Conservation (phyloP, 2,888 invertebrate species). For the Calameuta pallipes region DNA sequence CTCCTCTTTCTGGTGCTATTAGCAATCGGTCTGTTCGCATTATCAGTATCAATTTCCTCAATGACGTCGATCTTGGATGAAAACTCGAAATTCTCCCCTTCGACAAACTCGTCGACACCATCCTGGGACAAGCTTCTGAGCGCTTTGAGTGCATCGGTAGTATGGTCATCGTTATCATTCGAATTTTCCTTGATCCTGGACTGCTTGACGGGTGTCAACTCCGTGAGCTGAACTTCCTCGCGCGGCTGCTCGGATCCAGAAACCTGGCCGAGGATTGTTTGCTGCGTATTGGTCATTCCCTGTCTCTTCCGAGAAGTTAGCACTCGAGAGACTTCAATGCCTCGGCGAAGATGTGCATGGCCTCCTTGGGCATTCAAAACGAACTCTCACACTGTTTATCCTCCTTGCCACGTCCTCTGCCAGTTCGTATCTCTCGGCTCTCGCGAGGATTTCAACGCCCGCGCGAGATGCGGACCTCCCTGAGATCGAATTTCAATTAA, state of each 20-base stretch:
- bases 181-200: slow-evolving; percentile 48
- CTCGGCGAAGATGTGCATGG: slow-evolving; percentile 12
- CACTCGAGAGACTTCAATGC: slow-evolving; percentile 45
- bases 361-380: not conserved
- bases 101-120: slow-evolving; percentile 36
- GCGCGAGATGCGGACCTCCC: not conserved
- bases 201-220: slow-evolving; percentile 58
- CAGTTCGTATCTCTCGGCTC: not conserved
- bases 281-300: slow-evolving; percentile 45
- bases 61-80: not conserved
- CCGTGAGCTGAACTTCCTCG: slow-evolving; percentile 57
- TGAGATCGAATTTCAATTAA: not conserved
- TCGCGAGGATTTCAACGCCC: not conserved
- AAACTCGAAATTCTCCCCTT: not conserved
- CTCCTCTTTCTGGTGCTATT: slow-evolving; percentile 5
- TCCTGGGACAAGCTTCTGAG: slow-evolving; percentile 51
- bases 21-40: not conserved
- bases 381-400: not conserved
- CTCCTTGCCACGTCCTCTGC: not conserved
- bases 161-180: slow-evolving; percentile 39
- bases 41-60: not conserved
- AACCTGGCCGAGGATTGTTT: slow-evolving; percentile 34
- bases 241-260: slow-evolving; percentile 45
- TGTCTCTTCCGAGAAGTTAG: slow-evolving; percentile 6
- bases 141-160: slow-evolving; percentile 57